Evolutionary conservation across 2,113 vertebrate species (phyloP), one percentile per base, ranked within the genome.

Genomic region (Zapornia atra): DNA sequence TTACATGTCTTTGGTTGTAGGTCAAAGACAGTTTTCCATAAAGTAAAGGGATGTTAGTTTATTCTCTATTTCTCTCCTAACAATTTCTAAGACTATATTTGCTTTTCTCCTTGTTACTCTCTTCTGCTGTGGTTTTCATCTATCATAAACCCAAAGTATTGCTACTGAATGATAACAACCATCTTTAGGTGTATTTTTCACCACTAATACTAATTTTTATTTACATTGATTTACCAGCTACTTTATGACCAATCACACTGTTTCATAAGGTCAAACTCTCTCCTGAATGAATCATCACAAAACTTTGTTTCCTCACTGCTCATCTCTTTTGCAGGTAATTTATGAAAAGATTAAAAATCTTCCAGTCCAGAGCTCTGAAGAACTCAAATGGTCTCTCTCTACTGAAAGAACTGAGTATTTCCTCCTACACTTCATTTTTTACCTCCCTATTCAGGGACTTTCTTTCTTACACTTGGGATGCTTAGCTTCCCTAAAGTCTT

Each of bases 401-500:
- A 16, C 18, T 4, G 2, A 44, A 86, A 63, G 21, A 44, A 73
- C 10, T 51, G 22, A 24, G 10, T 65, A 10, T 75, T 87, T 78
- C 29, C 48, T 63, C 20, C 16, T 22, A 22, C 7, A 6, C 9
- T 69, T 77, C 53, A 4, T 81, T 94, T 78, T 60, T 80, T 91
- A 51, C 14, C 9, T 34, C 10, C 15, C 36, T 83, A 10, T 73
- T 86, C 21, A 70, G 21, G 12, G 50, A 88, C 24, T 3, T 72
- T 56, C 28, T 59, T 77, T 56, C 61, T 84, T 50, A 66, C 8
- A 10, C 17, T 1, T 2, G 46, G 11, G 10, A 3, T 86, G 36
- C n/a, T 63, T 63, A 66, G 38, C 66, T 87, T 92, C 46, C 12
- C 20, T 81, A 11, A 73, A 40, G 36, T 29, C 95, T 94, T 96